A percentile compares a stretch with the other conserved stretches of the same genome.
These are phyloP conservation scores for Uloborus plumipes DNA, from an alignment of 2,888 invertebrate genomes.

Conservation along the genomic window DNA sequence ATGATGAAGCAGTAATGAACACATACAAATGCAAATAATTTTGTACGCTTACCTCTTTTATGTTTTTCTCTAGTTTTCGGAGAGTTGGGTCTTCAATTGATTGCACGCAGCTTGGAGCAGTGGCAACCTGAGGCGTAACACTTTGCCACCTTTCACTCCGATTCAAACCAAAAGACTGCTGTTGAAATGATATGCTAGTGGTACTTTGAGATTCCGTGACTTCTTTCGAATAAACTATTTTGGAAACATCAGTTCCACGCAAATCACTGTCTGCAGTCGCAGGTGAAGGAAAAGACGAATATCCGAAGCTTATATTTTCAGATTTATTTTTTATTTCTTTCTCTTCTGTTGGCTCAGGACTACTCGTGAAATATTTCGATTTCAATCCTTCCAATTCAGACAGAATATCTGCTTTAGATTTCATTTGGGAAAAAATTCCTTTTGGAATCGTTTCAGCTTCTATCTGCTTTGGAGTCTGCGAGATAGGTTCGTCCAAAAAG, in stretches of 20 bases:
- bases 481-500: conserved; percentile 11
- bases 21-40: no score
- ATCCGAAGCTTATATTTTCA: conserved; percentile 41
- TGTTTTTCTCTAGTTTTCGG: conserved; percentile 23
- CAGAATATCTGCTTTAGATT: conserved; percentile 24
- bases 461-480: not conserved
- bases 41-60: conserved; percentile 31
- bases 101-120: not conserved
- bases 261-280: conserved; percentile 17
- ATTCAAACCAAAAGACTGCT: conserved; percentile 46
- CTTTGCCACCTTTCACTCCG: conserved; percentile 47
- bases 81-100: conserved; percentile 7
- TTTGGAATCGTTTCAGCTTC: conserved; percentile 7
- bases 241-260: conserved; percentile 37
- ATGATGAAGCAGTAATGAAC: no score
- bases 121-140: conserved; percentile 25
- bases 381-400: conserved; percentile 49
- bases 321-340: conserved; percentile 13
- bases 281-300: conserved; percentile 22
- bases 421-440: not conserved
- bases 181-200: conserved; percentile 54
- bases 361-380: conserved; percentile 32
- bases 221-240: conserved; percentile 60
- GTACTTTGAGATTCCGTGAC: conserved; percentile 50
- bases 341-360: not conserved